Evolutionary conservation across 2,888 invertebrate species (phyloP), one percentile per base, ranked within the genome.

Genomic region (Opisthograptis luteolata): DNA sequence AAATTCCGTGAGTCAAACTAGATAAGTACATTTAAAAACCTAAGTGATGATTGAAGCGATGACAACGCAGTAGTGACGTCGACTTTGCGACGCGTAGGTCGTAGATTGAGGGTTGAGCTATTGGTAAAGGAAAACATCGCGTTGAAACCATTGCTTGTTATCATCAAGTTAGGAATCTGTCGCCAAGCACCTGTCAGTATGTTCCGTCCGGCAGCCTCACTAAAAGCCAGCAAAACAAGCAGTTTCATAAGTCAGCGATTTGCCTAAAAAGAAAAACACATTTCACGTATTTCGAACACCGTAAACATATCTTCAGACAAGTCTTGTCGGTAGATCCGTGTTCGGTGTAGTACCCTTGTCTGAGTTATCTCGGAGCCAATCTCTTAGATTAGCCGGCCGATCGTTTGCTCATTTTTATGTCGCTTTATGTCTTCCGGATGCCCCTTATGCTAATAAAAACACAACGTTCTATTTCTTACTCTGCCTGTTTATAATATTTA

Each of bases 361-460:
- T 55, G 59, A 64, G 64, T 30, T 70, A 68, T 68, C 68, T 66
- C 51, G 44, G 49, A 53, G 52, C 57, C 60, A 65, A 73, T 75
- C 66, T 68, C 27, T 47, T 32, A 55, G 55, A 70, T 68, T 64
- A 65, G 66, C 53, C 62, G 53, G 52, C 52, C 59, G 62, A 63
- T 71, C 61, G 61, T 66, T 62, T 56, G 62, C 55, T 66, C 60
- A 68, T 66, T 68, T 71, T 68, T 68, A 62, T 62, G 50, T 55
- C 49, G 53, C 45, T 59, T 65, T 64, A 56, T 66, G 62, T 63
- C 56, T 61, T 60, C 61, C 53, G 54, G 55, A 48, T 60, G 47
- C 40, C 47, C n/a, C 53, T 42, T 45, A 36, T 52, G 55, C 55
- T 61, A 58, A 62, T 65, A 68, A 64, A 68, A 64, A 35, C 50